These are phyloP conservation scores for Tor tambroides DNA, from an alignment of 2,113 vertebrate genomes.

Conservation along the genomic window DNA sequence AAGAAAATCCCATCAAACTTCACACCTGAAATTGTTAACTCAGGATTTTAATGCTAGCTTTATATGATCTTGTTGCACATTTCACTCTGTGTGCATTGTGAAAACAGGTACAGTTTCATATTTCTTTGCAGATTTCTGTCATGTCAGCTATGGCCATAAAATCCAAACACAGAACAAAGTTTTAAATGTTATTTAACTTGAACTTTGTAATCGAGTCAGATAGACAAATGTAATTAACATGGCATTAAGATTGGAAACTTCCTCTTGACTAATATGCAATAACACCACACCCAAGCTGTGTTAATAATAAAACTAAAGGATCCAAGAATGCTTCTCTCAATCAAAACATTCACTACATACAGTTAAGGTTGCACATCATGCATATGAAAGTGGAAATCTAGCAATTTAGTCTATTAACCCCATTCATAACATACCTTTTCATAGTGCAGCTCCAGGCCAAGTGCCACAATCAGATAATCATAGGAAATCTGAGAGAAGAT, in stretches of 20 bases:
- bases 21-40: neutral
- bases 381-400: neutral
- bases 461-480: conserved; percentile 93
- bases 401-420: neutral
- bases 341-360: no score
- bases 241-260: neutral
- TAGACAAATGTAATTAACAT: neutral
- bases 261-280: neutral
- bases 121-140: neutral
- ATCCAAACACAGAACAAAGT: neutral
- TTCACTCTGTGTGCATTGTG: neutral
- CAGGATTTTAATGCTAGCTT: no score
- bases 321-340: no score
- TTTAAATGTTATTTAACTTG: neutral
- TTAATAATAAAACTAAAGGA: neutral
- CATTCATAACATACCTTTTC: conserved; percentile 82
- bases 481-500: conserved; percentile 83
- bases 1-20: neutral
- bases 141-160: neutral
- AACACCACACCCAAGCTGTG: neutral
- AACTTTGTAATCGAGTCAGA: neutral
- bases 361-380: no score
- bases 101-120: neutral
- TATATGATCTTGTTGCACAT: neutral
- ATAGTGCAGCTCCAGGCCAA: conserved; percentile 91